These are phyloP conservation scores for Tuta absoluta DNA, from an alignment of 2,888 invertebrate species.

Conservation along the genomic window DNA sequence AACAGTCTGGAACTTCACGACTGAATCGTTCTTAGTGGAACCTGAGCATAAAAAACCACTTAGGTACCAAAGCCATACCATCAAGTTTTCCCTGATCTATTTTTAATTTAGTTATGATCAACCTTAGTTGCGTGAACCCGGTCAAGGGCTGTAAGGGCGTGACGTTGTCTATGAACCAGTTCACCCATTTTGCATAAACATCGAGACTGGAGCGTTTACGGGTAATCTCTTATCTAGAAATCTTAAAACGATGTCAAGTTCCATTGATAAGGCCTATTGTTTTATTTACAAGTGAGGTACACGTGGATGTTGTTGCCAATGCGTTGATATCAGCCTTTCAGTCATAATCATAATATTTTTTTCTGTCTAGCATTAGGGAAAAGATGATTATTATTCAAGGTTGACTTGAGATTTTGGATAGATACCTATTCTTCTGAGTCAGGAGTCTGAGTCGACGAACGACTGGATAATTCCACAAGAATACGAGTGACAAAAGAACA, in stretches of 20 bases:
- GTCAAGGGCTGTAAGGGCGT: constrained; percentile 21
- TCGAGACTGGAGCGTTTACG: not conserved
- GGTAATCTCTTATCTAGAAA: constrained; percentile 22
- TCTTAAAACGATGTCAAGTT: constrained; percentile 24
- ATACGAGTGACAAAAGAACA: too few species aligned
- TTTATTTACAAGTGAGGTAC: constrained; percentile 4
- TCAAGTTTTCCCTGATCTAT: not conserved
- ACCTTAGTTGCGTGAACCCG: not conserved
- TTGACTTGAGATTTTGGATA: too few species aligned
- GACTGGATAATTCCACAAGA: too few species aligned
- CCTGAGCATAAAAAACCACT: too few species aligned
- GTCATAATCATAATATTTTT: too few species aligned
- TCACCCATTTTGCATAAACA: constrained; percentile 18
- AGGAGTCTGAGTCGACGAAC: too few species aligned
- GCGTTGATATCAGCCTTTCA: too few species aligned
- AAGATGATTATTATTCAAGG: too few species aligned
- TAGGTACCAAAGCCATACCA: not conserved
- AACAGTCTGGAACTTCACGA: too few species aligned
- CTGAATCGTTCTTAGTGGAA: too few species aligned
- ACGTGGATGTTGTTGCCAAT: not conserved
- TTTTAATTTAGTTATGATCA: not conserved
- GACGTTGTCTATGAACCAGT: constrained; percentile 9
- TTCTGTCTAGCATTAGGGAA: too few species aligned
- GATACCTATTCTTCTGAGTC: too few species aligned
- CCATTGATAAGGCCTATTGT: constrained; percentile 24